Evolutionary conservation across 2,797 vertebrate species (phyloP).

Genomic region (Podargus strigoides): DNA sequence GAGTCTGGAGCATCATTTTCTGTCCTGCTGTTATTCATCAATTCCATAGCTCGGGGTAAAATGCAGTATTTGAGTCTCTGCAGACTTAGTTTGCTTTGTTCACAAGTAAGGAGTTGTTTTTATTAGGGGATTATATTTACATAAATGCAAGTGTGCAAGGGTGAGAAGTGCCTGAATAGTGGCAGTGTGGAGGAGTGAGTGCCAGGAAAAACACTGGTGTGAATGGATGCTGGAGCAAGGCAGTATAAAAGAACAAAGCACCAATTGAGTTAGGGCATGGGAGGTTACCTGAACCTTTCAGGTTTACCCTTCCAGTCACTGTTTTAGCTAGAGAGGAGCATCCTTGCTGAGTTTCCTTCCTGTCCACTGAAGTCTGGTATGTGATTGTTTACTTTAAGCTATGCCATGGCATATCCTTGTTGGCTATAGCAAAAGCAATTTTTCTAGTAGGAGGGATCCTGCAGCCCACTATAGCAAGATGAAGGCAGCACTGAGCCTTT

Average conservation of each 20-base stretch:
- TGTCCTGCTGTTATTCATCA: background rate
- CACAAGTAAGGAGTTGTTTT: background rate
- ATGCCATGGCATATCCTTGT: rapidly evolving
- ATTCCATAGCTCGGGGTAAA: background rate
- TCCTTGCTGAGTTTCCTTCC: background rate
- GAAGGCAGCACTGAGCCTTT: background rate
- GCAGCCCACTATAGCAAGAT: background rate
- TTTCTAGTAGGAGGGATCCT: background rate
- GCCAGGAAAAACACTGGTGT: background rate
- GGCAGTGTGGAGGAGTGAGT: too few species aligned
- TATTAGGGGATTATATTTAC: background rate
- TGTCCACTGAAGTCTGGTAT: background rate
- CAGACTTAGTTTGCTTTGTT: background rate
- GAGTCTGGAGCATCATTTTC: background rate
- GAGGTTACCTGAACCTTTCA: background rate
- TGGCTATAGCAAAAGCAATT: background rate
- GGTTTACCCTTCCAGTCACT: background rate
- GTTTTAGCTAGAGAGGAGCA: background rate
- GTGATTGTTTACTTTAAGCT: background rate
- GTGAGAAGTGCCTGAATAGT: background rate
- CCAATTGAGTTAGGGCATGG: rapidly evolving
- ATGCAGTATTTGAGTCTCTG: background rate
- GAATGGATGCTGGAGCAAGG: background rate
- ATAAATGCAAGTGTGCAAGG: background rate
- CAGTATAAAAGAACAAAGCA: background rate